These are phyloP conservation scores for Holotrichia oblita DNA, from an alignment of 1,140 invertebrate species.

Conservation along the genomic window DNA sequence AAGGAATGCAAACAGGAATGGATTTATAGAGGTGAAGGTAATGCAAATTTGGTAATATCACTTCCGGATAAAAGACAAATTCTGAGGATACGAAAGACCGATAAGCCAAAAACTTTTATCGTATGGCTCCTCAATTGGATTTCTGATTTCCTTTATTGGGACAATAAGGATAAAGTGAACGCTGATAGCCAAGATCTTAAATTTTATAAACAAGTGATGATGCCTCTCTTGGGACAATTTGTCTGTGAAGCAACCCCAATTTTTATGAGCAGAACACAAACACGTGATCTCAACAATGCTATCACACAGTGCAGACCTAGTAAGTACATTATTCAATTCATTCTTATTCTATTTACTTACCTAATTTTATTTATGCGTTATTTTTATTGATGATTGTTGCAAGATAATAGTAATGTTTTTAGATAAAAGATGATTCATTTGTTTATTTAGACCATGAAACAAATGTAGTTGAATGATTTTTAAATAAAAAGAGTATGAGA, in stretches of 20 bases:
- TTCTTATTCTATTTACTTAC: neutral
- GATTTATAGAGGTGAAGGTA: slow-evolving; percentile 57
- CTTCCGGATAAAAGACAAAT: slow-evolving; percentile 52
- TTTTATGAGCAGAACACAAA: slow-evolving; percentile 32
- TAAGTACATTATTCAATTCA: neutral
- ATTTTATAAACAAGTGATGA: slow-evolving; percentile 55
- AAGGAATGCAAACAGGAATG: slow-evolving; percentile 47
- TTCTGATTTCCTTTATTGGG: slow-evolving; percentile 51
- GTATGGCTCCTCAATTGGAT: slow-evolving; percentile 52
- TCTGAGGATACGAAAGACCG: slow-evolving; percentile 54
- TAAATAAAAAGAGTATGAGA: too few relatives aligned
- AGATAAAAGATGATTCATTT: too few relatives aligned
- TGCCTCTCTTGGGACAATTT: slow-evolving; percentile 51
- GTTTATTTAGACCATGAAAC: too few relatives aligned
- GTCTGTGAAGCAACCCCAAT: slow-evolving; percentile 42
- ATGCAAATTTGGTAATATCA: slow-evolving; percentile 55
- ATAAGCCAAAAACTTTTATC: slow-evolving; percentile 52
- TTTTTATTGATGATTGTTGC: neutral
- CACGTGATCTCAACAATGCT: slow-evolving; percentile 35
- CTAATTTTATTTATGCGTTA: neutral
- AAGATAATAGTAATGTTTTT: neutral
- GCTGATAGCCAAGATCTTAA: slow-evolving; percentile 53
- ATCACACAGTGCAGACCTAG: slow-evolving; percentile 36
- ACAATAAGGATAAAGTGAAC: slow-evolving; percentile 45
- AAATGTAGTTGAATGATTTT: too few relatives aligned